phyloP scores from a whole-genome alignment of 2,888 invertebrate genomes.

The Lochmaea crataegi region DNA sequence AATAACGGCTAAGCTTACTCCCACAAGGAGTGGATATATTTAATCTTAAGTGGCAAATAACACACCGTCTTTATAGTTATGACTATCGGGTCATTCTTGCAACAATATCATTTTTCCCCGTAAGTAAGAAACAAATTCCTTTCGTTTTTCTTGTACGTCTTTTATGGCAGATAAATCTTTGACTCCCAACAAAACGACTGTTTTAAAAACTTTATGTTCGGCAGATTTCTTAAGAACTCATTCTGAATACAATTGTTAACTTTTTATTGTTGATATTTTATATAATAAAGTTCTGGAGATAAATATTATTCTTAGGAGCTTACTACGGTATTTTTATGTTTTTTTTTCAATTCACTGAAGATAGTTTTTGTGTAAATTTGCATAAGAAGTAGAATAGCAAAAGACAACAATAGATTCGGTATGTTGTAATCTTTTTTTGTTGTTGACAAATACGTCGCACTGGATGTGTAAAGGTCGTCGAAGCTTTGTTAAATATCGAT shows the following conservation, averaged over 20 bases:
- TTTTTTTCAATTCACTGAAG: background rate
- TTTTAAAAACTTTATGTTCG: background rate
- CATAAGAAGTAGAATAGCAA: no score
- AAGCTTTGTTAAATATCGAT: no score
- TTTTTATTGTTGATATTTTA: background rate
- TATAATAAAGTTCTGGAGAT: background rate
- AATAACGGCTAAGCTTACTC: no score
- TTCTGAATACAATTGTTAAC: background rate
- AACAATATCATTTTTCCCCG: background rate
- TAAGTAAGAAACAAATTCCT: background rate
- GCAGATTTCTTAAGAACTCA: background rate
- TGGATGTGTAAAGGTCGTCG: no score
- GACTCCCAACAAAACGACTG: background rate
- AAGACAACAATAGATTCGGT: no score
- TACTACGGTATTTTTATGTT: background rate
- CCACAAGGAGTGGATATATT: background rate
- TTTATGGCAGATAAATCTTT: conserved; percentile 4
- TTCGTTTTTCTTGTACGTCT: background rate
- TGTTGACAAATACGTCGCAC: no score
- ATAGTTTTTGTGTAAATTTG: background rate
- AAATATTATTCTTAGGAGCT: background rate
- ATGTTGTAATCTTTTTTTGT: no score
- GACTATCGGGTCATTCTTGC: background rate
- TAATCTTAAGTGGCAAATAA: background rate
- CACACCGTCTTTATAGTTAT: background rate